phyloP scores from a whole-genome alignment of 2,113 vertebrate species.

The Semnornis frantzii region DNA sequence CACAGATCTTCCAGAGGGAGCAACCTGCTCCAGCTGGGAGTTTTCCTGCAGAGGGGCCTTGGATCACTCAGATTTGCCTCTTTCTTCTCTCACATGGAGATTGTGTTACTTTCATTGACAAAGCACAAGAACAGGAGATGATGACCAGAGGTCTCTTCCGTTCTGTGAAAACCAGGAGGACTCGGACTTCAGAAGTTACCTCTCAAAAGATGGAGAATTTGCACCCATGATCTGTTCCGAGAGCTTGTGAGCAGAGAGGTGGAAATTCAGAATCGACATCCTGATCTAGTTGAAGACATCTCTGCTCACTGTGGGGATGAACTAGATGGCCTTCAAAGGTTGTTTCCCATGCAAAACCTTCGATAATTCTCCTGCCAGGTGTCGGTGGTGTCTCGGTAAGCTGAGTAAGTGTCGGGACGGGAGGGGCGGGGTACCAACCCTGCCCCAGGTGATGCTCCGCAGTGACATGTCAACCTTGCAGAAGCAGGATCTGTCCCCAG shows the following conservation, averaged over 20 bases:
- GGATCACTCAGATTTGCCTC: background rate
- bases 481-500: background rate
- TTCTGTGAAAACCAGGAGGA: background rate
- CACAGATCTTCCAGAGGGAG: background rate
- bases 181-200: background rate
- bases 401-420: too few relatives aligned
- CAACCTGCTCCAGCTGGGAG: fast-evolving
- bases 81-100: background rate
- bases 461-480: background rate
- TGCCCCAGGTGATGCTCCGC: fast-evolving
- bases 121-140: background rate
- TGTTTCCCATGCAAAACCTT: background rate
- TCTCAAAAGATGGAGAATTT: background rate
- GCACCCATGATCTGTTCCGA: background rate
- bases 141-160: too few relatives aligned
- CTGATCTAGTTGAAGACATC: background rate
- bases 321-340: background rate
- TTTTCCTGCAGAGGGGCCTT: background rate
- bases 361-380: background rate
- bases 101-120: fast-evolving
- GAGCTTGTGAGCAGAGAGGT: background rate
- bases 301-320: background rate
- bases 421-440: background rate
- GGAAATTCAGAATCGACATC: background rate
- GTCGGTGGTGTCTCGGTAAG: background rate